phyloP scores from a whole-genome alignment of 2,797 vertebrate species.

The Danio tinwini region DNA sequence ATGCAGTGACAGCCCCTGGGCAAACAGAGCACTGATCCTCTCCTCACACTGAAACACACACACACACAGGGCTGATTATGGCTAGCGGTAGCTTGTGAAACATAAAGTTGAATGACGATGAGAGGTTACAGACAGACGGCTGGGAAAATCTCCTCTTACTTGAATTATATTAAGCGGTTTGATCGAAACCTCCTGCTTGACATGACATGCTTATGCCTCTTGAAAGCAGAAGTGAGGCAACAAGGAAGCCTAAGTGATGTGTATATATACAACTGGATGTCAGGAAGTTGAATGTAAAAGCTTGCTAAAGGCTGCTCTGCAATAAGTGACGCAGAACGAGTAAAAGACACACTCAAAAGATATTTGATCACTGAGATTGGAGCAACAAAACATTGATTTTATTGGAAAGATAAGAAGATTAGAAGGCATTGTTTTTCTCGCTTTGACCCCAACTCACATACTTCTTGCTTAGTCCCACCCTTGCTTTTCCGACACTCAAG shows the following conservation, averaged over 20 bases:
- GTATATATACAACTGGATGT: conserved; percentile 40
- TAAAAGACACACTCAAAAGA: not conserved
- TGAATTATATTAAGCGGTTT: conserved; percentile 34
- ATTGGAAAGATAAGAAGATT: conserved; percentile 31
- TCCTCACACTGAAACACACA: conserved; percentile 30
- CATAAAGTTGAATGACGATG: conserved; percentile 38
- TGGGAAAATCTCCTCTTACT: conserved; percentile 27
- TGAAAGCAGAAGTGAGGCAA: conserved; percentile 14
- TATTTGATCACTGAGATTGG: conserved; percentile 16
- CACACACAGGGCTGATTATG: conserved; percentile 34
- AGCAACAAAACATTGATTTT: conserved; percentile 12
- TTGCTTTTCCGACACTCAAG: conserved; percentile 44
- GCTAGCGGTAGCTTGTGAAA: conserved; percentile 21
- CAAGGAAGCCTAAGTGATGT: conserved; percentile 15
- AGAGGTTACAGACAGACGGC: conserved; percentile 26
- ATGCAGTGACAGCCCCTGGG: conserved; percentile 25
- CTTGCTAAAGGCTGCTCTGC: conserved; percentile 35
- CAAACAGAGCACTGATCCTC: conserved; percentile 12
- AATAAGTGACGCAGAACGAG: conserved; percentile 22
- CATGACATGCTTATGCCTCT: conserved; percentile 2
- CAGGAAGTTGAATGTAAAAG: conserved; percentile 48
- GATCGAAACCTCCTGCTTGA: conserved; percentile 47
- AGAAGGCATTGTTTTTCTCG: conserved; percentile 41
- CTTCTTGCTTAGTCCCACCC: conserved; percentile 2
- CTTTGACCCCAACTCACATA: conserved; percentile 12